Conservation (phyloP, 37 sponge, comb jelly and placozoan genomes). For the Bolinopsis microptera region DNA sequence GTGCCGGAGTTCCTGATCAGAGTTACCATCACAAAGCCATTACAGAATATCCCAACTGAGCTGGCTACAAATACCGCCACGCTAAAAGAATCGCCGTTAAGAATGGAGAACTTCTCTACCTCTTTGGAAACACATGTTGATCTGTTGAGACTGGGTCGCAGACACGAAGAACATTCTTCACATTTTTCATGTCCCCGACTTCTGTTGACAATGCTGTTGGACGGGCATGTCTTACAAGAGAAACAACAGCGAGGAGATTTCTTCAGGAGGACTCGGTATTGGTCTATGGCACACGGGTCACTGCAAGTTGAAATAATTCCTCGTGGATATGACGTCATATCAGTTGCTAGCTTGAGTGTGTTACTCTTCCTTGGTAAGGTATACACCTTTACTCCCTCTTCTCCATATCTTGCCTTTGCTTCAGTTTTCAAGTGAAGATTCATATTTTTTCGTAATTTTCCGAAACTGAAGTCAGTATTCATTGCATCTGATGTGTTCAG, state of each 20-base stretch:
- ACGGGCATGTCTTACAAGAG: background rate
- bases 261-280: constrained; percentile 27
- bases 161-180: background rate
- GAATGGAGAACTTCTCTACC: constrained; percentile 25
- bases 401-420: too few species aligned
- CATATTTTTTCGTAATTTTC: background rate
- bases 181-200: background rate
- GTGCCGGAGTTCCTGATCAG: constrained; percentile 19
- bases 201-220: background rate
- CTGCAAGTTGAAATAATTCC: constrained; percentile 18
- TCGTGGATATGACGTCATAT: background rate
- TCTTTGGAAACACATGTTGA: constrained; percentile 2
- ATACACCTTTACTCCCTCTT: background rate
- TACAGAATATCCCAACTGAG: constrained; percentile 27
- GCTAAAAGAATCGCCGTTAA: constrained; percentile 14
- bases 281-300: background rate
- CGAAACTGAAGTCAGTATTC: background rate
- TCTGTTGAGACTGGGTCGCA: background rate
- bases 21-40: constrained; percentile 6
- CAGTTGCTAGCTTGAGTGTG: background rate
- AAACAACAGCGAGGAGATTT: constrained; percentile 32
- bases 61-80: constrained; percentile 24
- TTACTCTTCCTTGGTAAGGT: background rate
- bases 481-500: background rate
- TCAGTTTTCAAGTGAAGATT: background rate